A percentile compares a stretch with the other conserved stretches of the same genome.
phyloP scores from a whole-genome alignment of 2,113 vertebrate species.

The Syngnathus scovelli region DNA sequence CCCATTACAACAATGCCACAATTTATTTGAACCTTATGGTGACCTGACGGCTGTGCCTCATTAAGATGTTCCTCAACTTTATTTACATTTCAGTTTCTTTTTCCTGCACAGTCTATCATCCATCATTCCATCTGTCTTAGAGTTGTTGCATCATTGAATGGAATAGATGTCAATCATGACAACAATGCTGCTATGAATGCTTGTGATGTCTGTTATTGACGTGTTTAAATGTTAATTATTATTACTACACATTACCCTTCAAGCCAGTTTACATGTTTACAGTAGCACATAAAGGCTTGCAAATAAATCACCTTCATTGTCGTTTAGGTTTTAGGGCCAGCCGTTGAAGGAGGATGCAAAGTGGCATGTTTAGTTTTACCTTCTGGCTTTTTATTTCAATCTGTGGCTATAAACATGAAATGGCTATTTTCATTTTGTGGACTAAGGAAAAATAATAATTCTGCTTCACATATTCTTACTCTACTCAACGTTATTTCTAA shows the following conservation, averaged over 20 bases:
- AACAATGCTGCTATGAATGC: not conserved
- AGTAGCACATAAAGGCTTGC: not conserved
- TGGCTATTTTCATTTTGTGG: not conserved
- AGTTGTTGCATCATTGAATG: not conserved
- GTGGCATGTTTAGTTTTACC: not conserved
- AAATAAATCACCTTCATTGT: not conserved
- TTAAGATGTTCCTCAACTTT: not conserved
- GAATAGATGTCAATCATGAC: not conserved
- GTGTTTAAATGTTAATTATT: not conserved
- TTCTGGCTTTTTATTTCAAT: slow-evolving; percentile 2
- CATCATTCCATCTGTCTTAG: not conserved
- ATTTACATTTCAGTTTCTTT: not conserved
- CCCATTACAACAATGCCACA: not conserved
- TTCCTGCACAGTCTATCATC: not conserved
- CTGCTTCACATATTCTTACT: not conserved
- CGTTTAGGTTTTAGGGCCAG: not conserved
- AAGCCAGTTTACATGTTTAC: not conserved
- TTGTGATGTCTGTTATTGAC: not conserved
- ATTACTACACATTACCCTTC: not conserved
- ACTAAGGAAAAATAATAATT: not conserved
- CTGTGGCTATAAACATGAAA: not conserved
- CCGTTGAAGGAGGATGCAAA: not conserved
- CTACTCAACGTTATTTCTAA: not conserved
- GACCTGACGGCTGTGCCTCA: not conserved
- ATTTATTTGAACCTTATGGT: not conserved